phyloP scores from a whole-genome alignment of 2,797 vertebrate species.

The Pangasius macronema region DNA sequence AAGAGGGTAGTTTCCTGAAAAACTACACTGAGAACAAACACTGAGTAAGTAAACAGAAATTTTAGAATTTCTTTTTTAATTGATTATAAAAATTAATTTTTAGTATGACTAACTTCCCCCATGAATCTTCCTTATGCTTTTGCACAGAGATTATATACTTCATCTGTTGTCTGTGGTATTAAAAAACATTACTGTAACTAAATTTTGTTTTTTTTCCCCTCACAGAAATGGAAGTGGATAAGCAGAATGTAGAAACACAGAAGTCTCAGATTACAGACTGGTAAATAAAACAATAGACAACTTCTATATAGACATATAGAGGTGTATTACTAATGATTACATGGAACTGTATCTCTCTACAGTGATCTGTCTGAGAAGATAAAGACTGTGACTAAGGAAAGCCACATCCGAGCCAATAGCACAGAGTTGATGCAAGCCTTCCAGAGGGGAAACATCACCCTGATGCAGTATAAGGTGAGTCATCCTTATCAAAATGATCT shows the following conservation, averaged over 20 bases:
- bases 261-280: neutral
- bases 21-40: neutral
- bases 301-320: neutral
- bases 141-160: neutral
- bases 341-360: neutral
- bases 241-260: neutral
- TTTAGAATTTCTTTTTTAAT: neutral
- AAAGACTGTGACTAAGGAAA: constrained; percentile 1
- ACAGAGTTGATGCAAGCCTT: constrained; percentile 25
- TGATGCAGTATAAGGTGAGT: constrained; percentile 18
- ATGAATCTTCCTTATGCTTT: neutral
- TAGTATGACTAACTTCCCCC: neutral
- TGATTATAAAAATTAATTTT: neutral
- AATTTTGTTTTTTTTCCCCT: neutral
- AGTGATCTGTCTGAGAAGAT: constrained; percentile 22
- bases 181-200: neutral
- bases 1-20: neutral
- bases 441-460: constrained; percentile 12
- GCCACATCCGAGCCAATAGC: constrained; percentile 1
- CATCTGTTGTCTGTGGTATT: neutral
- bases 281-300: neutral
- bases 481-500: neutral
- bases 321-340: neutral
- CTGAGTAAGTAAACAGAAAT: constrained; percentile 19
- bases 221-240: neutral